These are phyloP conservation scores for Brachypteracias leptosomus DNA, from an alignment of 2,113 vertebrate genomes.

Conservation along the genomic window DNA sequence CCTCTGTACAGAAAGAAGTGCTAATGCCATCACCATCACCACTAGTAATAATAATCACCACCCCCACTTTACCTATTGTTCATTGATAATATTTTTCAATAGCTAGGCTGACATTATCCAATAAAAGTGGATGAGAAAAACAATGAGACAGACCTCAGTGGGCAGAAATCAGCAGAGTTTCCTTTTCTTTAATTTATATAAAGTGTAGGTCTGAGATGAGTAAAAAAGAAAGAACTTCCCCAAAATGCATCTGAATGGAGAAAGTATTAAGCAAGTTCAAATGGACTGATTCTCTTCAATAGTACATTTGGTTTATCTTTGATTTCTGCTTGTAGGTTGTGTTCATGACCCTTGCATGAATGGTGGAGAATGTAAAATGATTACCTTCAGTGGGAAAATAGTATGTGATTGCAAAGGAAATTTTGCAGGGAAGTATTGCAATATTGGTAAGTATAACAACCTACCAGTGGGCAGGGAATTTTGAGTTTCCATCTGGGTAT, in stretches of 20 bases:
- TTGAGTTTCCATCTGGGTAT: background rate
- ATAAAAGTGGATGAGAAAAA: background rate
- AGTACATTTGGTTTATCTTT: background rate
- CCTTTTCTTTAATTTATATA: background rate
- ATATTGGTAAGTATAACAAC: constrained; percentile 80
- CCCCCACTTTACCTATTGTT: background rate
- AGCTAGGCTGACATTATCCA: background rate
- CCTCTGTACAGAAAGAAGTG: background rate
- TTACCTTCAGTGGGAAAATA: constrained; percentile 68
- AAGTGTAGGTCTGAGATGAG: background rate
- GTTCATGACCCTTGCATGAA: constrained; percentile 81
- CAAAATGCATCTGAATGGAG: background rate
- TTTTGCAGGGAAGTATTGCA: constrained; percentile 80
- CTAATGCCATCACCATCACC: background rate
- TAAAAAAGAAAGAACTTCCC: background rate
- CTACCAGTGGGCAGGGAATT: background rate
- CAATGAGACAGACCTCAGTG: background rate
- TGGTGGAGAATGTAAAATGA: constrained; percentile 81
- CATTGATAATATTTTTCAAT: constrained; percentile 1
- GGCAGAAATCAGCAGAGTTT: background rate
- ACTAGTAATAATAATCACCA: background rate
- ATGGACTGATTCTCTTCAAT: background rate
- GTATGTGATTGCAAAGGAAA: constrained; percentile 81
- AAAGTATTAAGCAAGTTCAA: background rate
- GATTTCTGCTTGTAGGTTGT: constrained; percentile 75